phyloP scores from a whole-genome alignment of 2,797 vertebrate species.

The Eurystomus glaucurus region DNA sequence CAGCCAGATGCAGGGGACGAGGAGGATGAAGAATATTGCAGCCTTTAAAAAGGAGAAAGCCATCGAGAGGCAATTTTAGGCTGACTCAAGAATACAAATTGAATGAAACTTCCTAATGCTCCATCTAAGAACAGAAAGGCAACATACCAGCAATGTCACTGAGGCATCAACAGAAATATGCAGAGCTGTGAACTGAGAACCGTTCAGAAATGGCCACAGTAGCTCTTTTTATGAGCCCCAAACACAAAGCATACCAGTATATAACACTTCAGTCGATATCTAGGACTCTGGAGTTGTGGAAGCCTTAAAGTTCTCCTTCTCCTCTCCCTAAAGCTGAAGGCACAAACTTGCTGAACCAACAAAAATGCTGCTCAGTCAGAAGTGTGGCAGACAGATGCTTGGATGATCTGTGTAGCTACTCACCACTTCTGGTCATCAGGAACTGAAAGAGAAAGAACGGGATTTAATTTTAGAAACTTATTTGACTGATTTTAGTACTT shows the following conservation, averaged over 20 bases:
- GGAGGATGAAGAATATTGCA: neutral
- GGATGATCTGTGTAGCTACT: neutral
- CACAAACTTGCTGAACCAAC: neutral
- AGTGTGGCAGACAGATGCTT: neutral
- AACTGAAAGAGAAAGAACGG: neutral
- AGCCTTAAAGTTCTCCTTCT: neutral
- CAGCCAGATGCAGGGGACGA: neutral
- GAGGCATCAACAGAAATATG: neutral
- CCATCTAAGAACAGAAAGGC: neutral
- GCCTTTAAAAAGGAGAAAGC: neutral
- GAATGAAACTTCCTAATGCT: neutral
- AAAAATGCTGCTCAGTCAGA: neutral
- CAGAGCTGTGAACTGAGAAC: neutral
- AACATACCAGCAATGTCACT: neutral
- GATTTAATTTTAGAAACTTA: neutral
- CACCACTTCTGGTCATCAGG: neutral
- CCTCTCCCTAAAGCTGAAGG: neutral
- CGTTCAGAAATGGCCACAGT: neutral
- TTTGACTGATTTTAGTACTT: neutral
- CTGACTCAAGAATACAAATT: neutral
- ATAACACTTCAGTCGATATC: neutral
- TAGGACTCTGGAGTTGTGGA: neutral
- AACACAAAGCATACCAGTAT: neutral
- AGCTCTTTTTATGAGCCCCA: neutral
- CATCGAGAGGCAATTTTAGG: neutral